Evolutionary conservation across 2,797 vertebrate species (phyloP), one percentile per base, ranked within the genome.

Genomic region (Anas capensis): DNA sequence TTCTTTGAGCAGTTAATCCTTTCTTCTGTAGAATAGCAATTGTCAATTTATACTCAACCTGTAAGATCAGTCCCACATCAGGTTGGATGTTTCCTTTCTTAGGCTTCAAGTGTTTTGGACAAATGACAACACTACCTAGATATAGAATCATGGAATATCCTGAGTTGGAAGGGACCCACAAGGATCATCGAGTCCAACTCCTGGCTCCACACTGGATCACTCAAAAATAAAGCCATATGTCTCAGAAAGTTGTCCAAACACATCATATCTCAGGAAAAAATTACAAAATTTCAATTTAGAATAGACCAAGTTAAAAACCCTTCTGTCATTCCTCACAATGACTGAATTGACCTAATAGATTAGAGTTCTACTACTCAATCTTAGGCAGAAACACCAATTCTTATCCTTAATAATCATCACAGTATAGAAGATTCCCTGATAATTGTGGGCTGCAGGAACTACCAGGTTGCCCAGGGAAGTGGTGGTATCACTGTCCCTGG

Each of bases 1-100:
- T 92, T 82, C 75, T 90, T 87, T 77, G 58, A 95, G 80, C 31
- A 75, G 10, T 29, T 88, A 75, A 73, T 77, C 54, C 34, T 90
- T 92, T 90, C 79, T 93, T 54, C 70, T 79, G 11, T 77, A 70
- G 42, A 86, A 54, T 6, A 91, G 60, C 36, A 92, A 87, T 38
- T 38, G 58, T 49, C 87, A 79, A 17, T 92, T 93, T 82, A 36
- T 48, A 82, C 33, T 10, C 4, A 33, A 54, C 38, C 61, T 75
- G 24, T 62, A 51, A 85, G 44, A 93, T 24, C 83, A 51, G 68
- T 27, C 65, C 69, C 44, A 0, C 69, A 66, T 83, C 79, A 92
- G 48, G 75, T n/a, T 46, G 75, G 60, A 82, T 71, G 24, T 72
- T 64, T 89, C 82, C 79, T 44, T 92, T 80, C 80, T 61, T 34